A percentile compares a stretch with the other conserved stretches of the same genome.
Conservation (phyloP, 2,113 vertebrate genomes). For the Tinamus guttatus region DNA sequence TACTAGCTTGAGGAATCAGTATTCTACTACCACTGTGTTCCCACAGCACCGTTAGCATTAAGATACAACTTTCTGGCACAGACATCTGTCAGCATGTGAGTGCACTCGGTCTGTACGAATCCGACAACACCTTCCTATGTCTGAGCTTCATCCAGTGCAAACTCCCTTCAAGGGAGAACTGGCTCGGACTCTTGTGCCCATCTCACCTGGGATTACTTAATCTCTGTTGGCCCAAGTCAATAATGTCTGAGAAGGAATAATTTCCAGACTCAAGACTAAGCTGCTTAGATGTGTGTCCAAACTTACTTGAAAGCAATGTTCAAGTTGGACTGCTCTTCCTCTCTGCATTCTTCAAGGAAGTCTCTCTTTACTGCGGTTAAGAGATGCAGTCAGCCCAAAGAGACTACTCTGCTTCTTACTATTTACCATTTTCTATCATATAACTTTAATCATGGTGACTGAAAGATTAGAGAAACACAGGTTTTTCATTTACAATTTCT, state of each 20-base stretch:
- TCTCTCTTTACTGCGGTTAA: not conserved
- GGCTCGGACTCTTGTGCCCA: not conserved
- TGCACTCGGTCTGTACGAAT: not conserved
- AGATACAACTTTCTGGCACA: not conserved
- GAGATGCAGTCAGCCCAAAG: not conserved
- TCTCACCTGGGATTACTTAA: not conserved
- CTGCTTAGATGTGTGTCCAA: not conserved
- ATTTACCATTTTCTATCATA: not conserved
- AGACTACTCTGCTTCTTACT: not conserved
- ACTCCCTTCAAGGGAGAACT: not conserved
- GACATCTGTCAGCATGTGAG: not conserved
- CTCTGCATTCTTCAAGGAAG: not conserved
- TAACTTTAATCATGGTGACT: not conserved
- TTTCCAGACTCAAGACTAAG: not conserved
- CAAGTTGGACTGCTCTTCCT: rapidly evolving
- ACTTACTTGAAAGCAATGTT: not conserved
- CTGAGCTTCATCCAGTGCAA: not conserved
- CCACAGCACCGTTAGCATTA: not conserved
- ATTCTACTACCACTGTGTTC: not conserved
- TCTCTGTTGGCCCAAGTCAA: not conserved
- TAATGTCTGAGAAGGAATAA: not conserved
- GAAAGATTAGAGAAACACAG: not conserved
- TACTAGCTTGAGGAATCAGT: not conserved
- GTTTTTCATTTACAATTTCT: not conserved
- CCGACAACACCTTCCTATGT: rapidly evolving